These are phyloP conservation scores for Alloplasta piceator DNA, from an alignment of 2,888 invertebrate genomes.

Conservation along the genomic window DNA sequence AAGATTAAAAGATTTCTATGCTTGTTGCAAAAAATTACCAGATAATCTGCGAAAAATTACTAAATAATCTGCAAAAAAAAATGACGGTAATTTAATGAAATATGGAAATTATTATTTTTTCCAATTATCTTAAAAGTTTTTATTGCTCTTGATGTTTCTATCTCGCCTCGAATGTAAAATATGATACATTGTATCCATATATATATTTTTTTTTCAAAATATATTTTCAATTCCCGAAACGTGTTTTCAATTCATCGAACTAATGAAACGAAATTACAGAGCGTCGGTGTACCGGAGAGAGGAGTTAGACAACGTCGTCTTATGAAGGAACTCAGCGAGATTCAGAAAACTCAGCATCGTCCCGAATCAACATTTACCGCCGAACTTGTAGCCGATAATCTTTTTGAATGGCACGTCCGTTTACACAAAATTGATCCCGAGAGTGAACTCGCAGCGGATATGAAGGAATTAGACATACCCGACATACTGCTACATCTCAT, in stretches of 20 bases:
- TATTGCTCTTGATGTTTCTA: no score
- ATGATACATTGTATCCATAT: no score
- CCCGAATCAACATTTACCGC: slow-evolving; percentile 92
- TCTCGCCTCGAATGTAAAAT: no score
- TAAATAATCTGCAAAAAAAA: no score
- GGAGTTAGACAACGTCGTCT: slow-evolving; percentile 90
- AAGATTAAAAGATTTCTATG: no score
- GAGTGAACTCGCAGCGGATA: slow-evolving; percentile 92
- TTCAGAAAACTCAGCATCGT: slow-evolving; percentile 89
- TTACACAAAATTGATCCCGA: slow-evolving; percentile 93
- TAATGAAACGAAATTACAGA: slow-evolving; percentile 59
- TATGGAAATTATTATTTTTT: no score
- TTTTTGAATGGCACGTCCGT: slow-evolving; percentile 95
- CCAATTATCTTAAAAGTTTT: no score
- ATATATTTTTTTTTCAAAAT: no score
- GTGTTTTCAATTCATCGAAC: not conserved
- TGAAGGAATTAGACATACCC: slow-evolving; percentile 90
- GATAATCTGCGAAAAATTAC: no score
- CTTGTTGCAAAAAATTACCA: no score
- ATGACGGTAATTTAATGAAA: no score
- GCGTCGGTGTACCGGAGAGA: slow-evolving; percentile 82
- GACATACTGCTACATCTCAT: slow-evolving; percentile 91
- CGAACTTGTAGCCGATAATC: slow-evolving; percentile 93
- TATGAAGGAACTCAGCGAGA: slow-evolving; percentile 94
- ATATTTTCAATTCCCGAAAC: no score